A percentile compares a stretch with the other conserved stretches of the same genome.
Conservation (phyloP, 1,140 invertebrate species). For the Aphelinus atriplicis region DNA sequence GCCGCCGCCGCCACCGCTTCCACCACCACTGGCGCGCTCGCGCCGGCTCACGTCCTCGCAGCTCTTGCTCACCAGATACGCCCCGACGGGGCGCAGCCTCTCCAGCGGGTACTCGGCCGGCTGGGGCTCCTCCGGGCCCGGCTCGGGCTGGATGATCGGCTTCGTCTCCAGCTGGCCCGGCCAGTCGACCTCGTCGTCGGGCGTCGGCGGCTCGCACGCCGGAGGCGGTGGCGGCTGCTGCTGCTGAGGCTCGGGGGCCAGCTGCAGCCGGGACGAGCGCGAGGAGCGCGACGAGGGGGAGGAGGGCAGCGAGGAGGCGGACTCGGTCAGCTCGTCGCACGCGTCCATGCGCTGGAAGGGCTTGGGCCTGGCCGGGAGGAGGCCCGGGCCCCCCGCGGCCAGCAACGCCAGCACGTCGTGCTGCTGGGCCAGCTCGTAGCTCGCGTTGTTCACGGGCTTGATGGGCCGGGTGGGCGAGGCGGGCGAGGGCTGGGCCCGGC, state of each 20-base stretch:
- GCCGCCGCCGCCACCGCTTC: constrained; percentile 45
- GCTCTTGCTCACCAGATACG: constrained; percentile 5
- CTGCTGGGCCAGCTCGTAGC: constrained; percentile 63
- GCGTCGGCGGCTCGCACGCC: constrained; percentile 16
- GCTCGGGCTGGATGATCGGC: constrained; percentile 49
- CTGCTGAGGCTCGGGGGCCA: constrained; percentile 12
- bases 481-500: neutral
- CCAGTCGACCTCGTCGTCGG: constrained; percentile 62
- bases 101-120: constrained; percentile 5
- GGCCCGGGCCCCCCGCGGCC: neutral
- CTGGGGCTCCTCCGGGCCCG: constrained; percentile 39
- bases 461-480: neutral
- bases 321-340: constrained; percentile 57
- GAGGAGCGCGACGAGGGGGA: constrained; percentile 41
- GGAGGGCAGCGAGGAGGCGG: constrained; percentile 23
- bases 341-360: constrained; percentile 59
- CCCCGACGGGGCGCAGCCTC: neutral
- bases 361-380: constrained; percentile 27
- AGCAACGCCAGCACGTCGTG: constrained; percentile 46
- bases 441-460: constrained; percentile 59
- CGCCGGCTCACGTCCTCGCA: constrained; percentile 1
- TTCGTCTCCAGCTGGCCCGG: constrained; percentile 60
- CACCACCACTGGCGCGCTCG: constrained; percentile 43
- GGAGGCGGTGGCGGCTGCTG: constrained; percentile 29
- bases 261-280: neutral